Base-by-base conservation (phyloP, 1,140 invertebrate species). In the Xylocopa sonorina region DNA sequence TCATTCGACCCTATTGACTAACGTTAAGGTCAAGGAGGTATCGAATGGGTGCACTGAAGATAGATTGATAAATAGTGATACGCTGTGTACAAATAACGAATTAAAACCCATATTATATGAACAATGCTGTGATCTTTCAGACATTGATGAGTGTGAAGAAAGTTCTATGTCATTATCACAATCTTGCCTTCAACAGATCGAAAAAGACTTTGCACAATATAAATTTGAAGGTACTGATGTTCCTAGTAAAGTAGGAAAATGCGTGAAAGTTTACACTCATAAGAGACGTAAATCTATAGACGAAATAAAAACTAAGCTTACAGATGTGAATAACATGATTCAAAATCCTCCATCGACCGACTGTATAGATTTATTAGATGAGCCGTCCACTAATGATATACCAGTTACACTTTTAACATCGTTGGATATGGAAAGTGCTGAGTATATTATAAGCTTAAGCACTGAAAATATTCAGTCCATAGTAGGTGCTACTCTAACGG, bases 191-290 rank as follows among this genome's bases (percentile, higher is more conserved):
- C 68, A 81, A 72, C 50, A 75, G 72, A 71, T 72, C 41, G 77
- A 82, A 18, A 68, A 83, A 38, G 72, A 74, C 46, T 77, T 79
- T 18, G 60, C 78, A 50, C 62, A 80, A 48, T 83, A 85, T 77
- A 62, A 80, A 14, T 58, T 62, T 6, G 89, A 91, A 69, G 85
- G 60, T 50, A 63, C 72, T 16, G 88, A 91, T 57, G 85, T 89
- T 76, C 77, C 87, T 38, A 89, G 80, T 62, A 85, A 80, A 72
- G 85, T 92, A 50, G 91, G 90, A 16, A 90, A 92, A 74, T 92
- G 89, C 81, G 86, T 90, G 43, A 88, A 89, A 68, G 92, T 92
- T 14, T 92, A 92, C 58, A 90, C 90, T 27, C 90, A 91, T 50
- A 92, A 92, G 62, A 90, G 88, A 68, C 88, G 89, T 16, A 88